phyloP scores from a whole-genome alignment of 1,140 invertebrate species.

The Papilio machaon region DNA sequence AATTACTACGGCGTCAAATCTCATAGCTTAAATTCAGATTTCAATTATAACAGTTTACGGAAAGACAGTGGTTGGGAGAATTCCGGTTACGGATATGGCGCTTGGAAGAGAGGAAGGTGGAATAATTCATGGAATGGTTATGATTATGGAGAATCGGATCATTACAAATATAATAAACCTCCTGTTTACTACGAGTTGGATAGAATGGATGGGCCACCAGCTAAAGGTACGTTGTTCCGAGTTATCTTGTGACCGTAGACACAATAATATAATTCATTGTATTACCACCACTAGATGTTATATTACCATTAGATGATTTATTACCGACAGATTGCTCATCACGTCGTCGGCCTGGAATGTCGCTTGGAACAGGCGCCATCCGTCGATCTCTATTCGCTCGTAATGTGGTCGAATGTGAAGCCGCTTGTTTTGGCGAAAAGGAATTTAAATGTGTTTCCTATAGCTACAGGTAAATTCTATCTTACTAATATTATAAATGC shows the following conservation, averaged over 20 bases:
- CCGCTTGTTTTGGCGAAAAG: conserved; percentile 86
- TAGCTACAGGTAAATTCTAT: conserved; percentile 85
- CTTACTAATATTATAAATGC: neutral
- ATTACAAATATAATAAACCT: conserved; percentile 44
- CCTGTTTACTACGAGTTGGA: conserved; percentile 45
- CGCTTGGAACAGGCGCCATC: conserved; percentile 85
- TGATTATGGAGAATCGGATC: conserved; percentile 52
- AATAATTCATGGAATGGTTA: conserved; percentile 54
- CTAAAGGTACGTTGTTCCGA: conserved; percentile 51
- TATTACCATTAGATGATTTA: conserved; percentile 27
- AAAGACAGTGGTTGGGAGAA: conserved; percentile 52
- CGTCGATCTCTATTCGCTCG: conserved; percentile 85
- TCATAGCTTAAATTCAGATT: conserved; percentile 53
- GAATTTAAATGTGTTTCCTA: conserved; percentile 88
- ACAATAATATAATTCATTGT: neutral
- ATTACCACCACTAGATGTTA: neutral
- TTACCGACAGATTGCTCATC: conserved; percentile 87
- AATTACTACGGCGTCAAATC: conserved; percentile 56
- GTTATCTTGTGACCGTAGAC: too few relatives aligned
- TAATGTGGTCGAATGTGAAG: conserved; percentile 88
- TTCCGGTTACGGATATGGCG: conserved; percentile 60
- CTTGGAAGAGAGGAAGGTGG: conserved; percentile 65
- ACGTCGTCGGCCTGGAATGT: conserved; percentile 87
- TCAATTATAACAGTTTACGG: conserved; percentile 65
- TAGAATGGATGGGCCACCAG: conserved; percentile 56